Conservation (phyloP, 2,888 invertebrate species). For the Megaustenia siamemsis region DNA sequence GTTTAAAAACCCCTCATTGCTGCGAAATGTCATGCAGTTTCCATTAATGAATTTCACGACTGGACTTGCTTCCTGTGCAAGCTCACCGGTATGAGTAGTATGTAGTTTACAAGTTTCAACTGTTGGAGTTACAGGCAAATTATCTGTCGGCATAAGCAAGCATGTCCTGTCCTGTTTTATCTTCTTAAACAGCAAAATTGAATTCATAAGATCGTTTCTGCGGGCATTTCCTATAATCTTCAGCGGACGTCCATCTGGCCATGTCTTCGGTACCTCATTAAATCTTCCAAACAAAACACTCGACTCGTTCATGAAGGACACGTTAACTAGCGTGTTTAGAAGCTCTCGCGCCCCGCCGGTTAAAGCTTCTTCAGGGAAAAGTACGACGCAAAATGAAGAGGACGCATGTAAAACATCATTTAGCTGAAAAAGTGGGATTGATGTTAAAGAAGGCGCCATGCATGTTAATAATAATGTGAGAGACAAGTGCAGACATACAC, state of each 20-base stretch:
- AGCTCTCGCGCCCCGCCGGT: not conserved
- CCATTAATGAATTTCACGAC: constrained; percentile 68
- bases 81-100: not conserved
- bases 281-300: constrained; percentile 59
- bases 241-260: constrained; percentile 58
- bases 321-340: constrained; percentile 50
- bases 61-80: not conserved
- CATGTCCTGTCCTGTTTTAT: constrained; percentile 65
- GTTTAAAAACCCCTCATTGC: constrained; percentile 62
- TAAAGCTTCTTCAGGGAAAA: constrained; percentile 26
- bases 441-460: not conserved
- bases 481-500: not conserved
- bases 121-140: constrained; percentile 45
- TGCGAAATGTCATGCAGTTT: constrained; percentile 68
- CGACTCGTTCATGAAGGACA: constrained; percentile 60
- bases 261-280: constrained; percentile 55
- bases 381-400: constrained; percentile 28
- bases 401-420: constrained; percentile 31
- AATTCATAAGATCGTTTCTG: not conserved
- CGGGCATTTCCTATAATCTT: constrained; percentile 19
- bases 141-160: constrained; percentile 55
- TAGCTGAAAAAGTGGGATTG: constrained; percentile 11
- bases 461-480: not conserved
- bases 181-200: constrained; percentile 60
- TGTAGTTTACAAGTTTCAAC: constrained; percentile 57